phyloP scores from a whole-genome alignment of 2,797 vertebrate species.

The Tangara arthus region DNA sequence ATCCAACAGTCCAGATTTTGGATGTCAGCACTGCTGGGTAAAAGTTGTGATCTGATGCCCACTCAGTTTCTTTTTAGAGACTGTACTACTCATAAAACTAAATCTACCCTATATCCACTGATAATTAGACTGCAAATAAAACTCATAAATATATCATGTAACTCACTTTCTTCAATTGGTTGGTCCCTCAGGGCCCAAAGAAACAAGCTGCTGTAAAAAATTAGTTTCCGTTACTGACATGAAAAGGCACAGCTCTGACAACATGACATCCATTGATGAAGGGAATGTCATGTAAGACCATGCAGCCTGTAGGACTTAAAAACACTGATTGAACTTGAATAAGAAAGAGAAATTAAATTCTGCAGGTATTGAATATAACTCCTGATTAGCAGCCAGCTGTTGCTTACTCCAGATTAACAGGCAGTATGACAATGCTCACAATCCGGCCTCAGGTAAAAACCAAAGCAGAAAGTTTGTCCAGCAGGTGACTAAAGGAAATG shows the following conservation, averaged over 20 bases:
- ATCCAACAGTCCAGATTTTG: background rate
- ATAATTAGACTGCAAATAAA: background rate
- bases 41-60: background rate
- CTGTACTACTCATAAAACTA: background rate
- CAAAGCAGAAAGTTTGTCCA: background rate
- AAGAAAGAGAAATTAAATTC: background rate
- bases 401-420: background rate
- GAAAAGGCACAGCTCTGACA: background rate
- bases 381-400: background rate
- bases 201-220: background rate
- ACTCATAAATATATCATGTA: background rate
- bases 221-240: background rate
- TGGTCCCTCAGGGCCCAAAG: background rate
- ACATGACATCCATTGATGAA: rapidly evolving
- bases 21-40: background rate
- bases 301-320: background rate
- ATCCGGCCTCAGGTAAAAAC: background rate
- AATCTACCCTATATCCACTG: background rate
- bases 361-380: background rate
- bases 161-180: background rate
- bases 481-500: background rate
- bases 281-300: background rate
- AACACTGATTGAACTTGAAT: background rate
- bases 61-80: background rate
- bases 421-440: background rate